These are phyloP conservation scores for Luperina nickerlii DNA, from an alignment of 2,888 invertebrate species.

Conservation along the genomic window DNA sequence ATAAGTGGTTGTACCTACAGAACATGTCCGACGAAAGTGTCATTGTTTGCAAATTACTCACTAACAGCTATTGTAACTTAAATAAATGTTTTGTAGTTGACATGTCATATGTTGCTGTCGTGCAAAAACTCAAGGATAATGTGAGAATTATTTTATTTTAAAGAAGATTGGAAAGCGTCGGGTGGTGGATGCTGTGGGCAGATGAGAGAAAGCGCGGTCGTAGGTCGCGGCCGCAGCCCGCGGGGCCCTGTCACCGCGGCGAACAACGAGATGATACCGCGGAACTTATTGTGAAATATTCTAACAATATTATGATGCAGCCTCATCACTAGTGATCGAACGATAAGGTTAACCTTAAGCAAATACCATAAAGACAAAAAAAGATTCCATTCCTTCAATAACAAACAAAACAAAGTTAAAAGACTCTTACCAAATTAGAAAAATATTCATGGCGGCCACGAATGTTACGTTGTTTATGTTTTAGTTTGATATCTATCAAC, in stretches of 20 bases:
- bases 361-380: conserved; percentile 8
- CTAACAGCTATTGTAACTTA: conserved; percentile 63
- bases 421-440: conserved; percentile 12
- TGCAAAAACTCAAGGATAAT: conserved; percentile 55
- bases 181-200: conserved; percentile 67
- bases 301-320: conserved; percentile 20
- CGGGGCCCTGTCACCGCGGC: conserved; percentile 65
- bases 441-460: conserved; percentile 31
- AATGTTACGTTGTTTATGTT: conserved; percentile 25
- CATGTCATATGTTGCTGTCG: conserved; percentile 48
- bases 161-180: conserved; percentile 60
- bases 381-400: not conserved
- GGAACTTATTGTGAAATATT: conserved; percentile 44
- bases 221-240: conserved; percentile 74
- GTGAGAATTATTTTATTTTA: conserved; percentile 56
- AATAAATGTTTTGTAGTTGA: conserved; percentile 55
- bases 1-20: conserved; percentile 65
- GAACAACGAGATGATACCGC: conserved; percentile 58
- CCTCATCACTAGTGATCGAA: conserved; percentile 20
- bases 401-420: conserved; percentile 33
- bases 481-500: conserved; percentile 36
- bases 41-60: conserved; percentile 85
- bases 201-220: conserved; percentile 81
- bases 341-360: not conserved
- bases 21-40: conserved; percentile 76